Conservation (phyloP, 2,113 vertebrate genomes). For the Cathartes aura region DNA sequence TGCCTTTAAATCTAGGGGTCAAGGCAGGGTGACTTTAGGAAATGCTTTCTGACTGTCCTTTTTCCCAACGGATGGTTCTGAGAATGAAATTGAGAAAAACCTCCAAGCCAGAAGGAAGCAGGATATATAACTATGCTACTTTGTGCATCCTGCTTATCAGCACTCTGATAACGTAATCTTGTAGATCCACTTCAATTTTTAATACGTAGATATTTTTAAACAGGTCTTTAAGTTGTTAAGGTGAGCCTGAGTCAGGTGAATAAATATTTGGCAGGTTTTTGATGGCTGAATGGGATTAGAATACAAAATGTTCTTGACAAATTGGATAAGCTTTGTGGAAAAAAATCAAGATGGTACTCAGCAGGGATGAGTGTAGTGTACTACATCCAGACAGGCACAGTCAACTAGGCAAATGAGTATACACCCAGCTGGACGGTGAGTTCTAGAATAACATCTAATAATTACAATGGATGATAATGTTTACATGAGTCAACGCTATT, state of each 20-base stretch:
- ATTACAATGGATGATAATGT: background rate
- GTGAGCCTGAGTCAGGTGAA: background rate
- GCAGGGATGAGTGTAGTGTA: background rate
- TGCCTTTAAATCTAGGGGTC: background rate
- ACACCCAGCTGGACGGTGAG: background rate
- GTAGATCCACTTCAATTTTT: background rate
- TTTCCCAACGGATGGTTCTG: background rate
- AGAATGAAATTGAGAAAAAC: background rate
- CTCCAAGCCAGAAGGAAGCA: background rate
- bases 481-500: background rate
- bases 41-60: background rate
- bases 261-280: slow-evolving; percentile 8
- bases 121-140: background rate
- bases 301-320: background rate
- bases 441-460: background rate
- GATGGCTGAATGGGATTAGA: background rate
- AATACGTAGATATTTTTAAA: background rate
- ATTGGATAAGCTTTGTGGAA: background rate
- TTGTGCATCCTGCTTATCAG: background rate
- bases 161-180: background rate
- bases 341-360: background rate
- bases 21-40: background rate
- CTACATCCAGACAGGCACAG: background rate
- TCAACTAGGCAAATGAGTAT: background rate
- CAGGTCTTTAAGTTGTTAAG: background rate